Base-by-base conservation (phyloP, 2,113 vertebrate genomes). In the Xiphias gladius region DNA sequence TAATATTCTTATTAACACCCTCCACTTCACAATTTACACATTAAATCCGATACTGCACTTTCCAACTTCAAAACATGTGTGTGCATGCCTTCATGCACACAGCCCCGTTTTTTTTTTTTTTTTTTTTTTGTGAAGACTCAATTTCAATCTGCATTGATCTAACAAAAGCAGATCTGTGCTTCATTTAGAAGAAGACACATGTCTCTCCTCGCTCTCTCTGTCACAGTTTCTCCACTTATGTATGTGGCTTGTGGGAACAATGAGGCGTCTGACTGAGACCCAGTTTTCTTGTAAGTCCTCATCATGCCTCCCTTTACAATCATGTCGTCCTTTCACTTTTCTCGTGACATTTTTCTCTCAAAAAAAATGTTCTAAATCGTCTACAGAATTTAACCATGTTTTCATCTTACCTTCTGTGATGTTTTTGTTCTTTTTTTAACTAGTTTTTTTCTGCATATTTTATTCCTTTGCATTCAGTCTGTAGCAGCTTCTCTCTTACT, bases 241-340 rank as follows among this genome's bases (percentile, higher is more conserved):
- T 76, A 61, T 70, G 86, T 79, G 84, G 73, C 88, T 78, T 62
- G 76, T 92, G 61, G 84, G 86, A 84, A 69, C n/a, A 11, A 71
- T 68, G 74, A 81, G 54, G 65, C n/a, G 8, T 61, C 82, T 83
- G 84, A 89, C 77, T 81, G 77, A 91, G 75, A 79, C 73, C 59
- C 79, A 82, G 39, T 77, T 78, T 83, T 76, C 65, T 67, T 76
- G 67, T 59, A 24, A 67, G 43, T 81, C 80, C 62, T 80, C 74
- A 39, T 75, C 48, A 46, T 64, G 46, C 35, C 54, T 48, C 41
- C 62, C 57, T 81, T 73, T 61, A 28, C 46, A 71, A 41, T 68
- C 63, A 22, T 52, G 32, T 77, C 66, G 35, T 79, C 58, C 63
- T 76, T 67, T 77, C 43, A 65, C 82, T 37, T 81, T 55, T 41